Percentiles rank a stretch among this genome's conserved stretches.
These are phyloP conservation scores for Melieria crassipennis DNA, from an alignment of 2,888 invertebrate species.

Conservation along the genomic window DNA sequence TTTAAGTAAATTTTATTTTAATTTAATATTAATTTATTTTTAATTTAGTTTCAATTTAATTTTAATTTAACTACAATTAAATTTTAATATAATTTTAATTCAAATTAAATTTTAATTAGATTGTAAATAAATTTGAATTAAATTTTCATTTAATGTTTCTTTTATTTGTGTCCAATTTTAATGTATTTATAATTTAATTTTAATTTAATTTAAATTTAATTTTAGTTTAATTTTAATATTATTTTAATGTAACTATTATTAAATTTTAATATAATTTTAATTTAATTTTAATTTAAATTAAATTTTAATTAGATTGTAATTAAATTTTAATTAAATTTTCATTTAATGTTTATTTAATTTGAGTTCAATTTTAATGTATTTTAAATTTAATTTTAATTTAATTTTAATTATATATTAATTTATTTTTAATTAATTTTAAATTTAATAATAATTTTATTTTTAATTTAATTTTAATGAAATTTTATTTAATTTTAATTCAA, in stretches of 20 bases:
- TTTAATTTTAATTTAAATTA: too few species aligned
- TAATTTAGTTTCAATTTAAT: background rate
- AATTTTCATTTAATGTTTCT: background rate
- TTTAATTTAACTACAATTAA: background rate
- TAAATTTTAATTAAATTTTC: background rate
- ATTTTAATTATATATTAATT: background rate
- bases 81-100: constrained; percentile 4
- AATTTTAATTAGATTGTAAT: background rate
- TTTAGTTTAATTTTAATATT: background rate
- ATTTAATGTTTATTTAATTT: background rate
- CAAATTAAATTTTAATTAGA: background rate
- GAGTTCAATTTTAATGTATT: background rate
- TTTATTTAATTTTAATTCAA: background rate
- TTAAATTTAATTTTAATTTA: background rate
- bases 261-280: too few species aligned
- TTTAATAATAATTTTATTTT: background rate
- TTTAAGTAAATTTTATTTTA: constrained; percentile 2
- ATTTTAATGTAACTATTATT: background rate
- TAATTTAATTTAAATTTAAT: background rate
- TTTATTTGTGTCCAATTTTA: background rate
- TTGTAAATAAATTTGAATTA: background rate
- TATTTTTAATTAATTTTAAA: background rate
- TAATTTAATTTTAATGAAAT: background rate
- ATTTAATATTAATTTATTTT: constrained; percentile 2
- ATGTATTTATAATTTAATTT: background rate